Base-by-base conservation (phyloP, 2,888 invertebrate genomes). In the Acleris literana region DNA sequence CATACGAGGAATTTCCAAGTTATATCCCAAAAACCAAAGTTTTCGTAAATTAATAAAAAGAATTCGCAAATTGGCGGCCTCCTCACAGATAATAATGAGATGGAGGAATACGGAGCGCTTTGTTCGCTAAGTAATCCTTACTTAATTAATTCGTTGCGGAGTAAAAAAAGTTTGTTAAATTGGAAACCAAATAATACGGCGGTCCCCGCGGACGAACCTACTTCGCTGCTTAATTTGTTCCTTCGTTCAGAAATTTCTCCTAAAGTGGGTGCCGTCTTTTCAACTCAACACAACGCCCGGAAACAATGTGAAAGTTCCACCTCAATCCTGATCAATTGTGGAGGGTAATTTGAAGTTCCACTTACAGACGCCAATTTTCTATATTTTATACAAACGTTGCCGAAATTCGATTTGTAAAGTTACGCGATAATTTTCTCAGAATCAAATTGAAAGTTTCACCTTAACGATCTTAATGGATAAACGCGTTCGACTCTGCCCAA, bases 111-210 rank as follows among this genome's bases (percentile, higher is more conserved):
- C 76, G 77, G 77, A 78, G 77, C 73, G 79, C 77, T 77, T 81
- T 79, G 77, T 79, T 74, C 74, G 71, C 70, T 72, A 75, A 77
- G 75, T 84, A 82, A 85, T 85, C 83, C 81, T 79, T 77, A 77
- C 79, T 82, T 86, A 86, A 86, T 86, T 85, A 84, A 85, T 85
- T 82, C 82, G 71, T 72, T 72, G 70, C 75, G 73, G 81, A 82
- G 78, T 79, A 80, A 80, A 82, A 82, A 84, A 84, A 82, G 77
- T 85, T 80, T 72, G 75, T 76, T 71, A 78, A 81, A 76, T 77
- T 78, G 73, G 74, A 74, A 77, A 81, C 80, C 77, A 82, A 83
- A 82, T 82, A 85, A 84, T 76, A 79, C 72, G 71, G 69, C 72
- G 63, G 74, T 76, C 78, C 74, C 78, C 71, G 66, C 77, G 74